Conservation (phyloP, 2,888 invertebrate species). For the Habrosyne pyritoides region DNA sequence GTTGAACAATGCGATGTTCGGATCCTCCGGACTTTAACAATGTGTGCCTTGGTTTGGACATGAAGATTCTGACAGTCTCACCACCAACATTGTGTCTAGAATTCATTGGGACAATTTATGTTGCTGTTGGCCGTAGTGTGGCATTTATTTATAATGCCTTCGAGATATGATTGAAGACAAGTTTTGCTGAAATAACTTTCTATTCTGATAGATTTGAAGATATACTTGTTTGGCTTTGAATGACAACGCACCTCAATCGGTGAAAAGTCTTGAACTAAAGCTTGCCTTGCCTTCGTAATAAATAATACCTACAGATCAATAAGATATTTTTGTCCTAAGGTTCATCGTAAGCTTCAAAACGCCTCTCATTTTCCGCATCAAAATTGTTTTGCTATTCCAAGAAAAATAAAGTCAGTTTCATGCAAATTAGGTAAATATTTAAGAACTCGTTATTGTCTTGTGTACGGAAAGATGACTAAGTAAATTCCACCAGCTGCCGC, state of each 20-base stretch:
- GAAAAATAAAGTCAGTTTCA: neutral
- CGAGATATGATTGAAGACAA: neutral
- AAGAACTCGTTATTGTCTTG: constrained; percentile 5
- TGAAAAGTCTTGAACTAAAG: neutral
- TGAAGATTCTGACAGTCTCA: constrained; percentile 22
- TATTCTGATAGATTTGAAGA: neutral
- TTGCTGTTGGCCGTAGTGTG: neutral
- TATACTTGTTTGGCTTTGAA: neutral
- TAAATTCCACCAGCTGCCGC: constrained; percentile 17
- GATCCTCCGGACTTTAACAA: constrained; percentile 31
- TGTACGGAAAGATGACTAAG: constrained; percentile 4
- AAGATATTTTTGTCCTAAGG: too few relatives aligned
- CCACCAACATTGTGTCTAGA: constrained; percentile 3
- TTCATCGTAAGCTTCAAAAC: too few relatives aligned
- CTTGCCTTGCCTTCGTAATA: neutral
- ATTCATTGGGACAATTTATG: neutral
- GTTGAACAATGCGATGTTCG: constrained; percentile 45
- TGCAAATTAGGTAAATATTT: constrained; percentile 2
- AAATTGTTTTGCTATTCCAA: neutral
- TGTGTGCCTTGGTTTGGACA: constrained; percentile 37
- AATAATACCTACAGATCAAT: too few relatives aligned
- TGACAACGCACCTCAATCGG: neutral
- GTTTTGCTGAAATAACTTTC: neutral
- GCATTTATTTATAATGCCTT: constrained; percentile 1
- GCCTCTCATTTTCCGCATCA: neutral